phyloP scores from a whole-genome alignment of 2,888 invertebrate genomes.

The Epicampocera succincta region DNA sequence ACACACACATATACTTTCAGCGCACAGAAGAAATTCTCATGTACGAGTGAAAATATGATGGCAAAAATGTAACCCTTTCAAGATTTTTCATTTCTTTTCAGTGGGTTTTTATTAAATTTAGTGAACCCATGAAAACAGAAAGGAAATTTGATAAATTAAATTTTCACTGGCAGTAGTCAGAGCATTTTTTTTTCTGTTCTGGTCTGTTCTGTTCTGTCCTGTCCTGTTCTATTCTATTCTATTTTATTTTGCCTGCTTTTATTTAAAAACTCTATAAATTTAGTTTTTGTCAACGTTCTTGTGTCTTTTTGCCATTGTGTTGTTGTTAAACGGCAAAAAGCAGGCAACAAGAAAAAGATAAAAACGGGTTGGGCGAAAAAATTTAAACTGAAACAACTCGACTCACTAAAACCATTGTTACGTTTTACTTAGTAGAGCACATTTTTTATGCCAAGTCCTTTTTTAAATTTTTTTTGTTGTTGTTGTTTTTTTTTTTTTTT shows the following conservation, averaged over 20 bases:
- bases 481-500: neutral
- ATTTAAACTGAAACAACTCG: constrained; percentile 4
- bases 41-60: no score
- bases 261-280: constrained; percentile 44
- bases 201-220: neutral
- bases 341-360: constrained; percentile 2
- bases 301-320: constrained; percentile 41
- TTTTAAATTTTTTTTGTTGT: neutral
- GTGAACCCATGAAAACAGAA: constrained; percentile 48
- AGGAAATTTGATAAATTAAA: constrained; percentile 69
- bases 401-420: constrained; percentile 60
- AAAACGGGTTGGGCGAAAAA: no score
- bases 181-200: constrained; percentile 25
- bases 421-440: constrained; percentile 57
- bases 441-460: constrained; percentile 25
- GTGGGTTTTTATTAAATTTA: constrained; percentile 59
- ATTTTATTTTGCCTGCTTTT: constrained; percentile 23
- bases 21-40: no score
- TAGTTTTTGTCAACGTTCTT: constrained; percentile 45
- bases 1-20: no score
- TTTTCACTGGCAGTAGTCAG: constrained; percentile 58
- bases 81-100: neutral
- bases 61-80: neutral
- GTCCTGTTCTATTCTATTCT: no score
- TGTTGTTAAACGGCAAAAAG: constrained; percentile 15